Percentiles rank a stretch among this genome's conserved stretches.
These are phyloP conservation scores for Oxystoma pomonae DNA, from an alignment of 2,888 invertebrate genomes.

Conservation along the genomic window DNA sequence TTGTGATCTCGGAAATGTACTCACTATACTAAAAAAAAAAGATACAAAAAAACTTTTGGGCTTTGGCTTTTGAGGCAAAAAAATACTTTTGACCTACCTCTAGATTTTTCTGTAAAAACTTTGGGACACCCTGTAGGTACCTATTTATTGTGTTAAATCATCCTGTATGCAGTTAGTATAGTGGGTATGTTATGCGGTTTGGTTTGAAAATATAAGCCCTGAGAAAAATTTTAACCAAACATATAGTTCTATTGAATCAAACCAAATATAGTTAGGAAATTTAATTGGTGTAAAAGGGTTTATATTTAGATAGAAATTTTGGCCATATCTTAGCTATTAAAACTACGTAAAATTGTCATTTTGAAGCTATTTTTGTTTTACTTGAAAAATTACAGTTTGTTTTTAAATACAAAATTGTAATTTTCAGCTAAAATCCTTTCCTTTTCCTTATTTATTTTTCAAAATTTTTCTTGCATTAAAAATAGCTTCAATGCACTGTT, in stretches of 20 bases:
- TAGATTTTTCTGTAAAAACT: too few relatives aligned
- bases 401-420: too few relatives aligned
- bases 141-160: too few relatives aligned
- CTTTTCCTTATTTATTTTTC: conserved; percentile 10
- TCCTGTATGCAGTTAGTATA: too few relatives aligned
- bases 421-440: too few relatives aligned
- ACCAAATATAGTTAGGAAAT: neutral
- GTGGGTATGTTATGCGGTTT: too few relatives aligned
- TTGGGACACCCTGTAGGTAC: too few relatives aligned
- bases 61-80: too few relatives aligned
- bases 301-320: neutral
- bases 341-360: too few relatives aligned
- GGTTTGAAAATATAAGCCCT: neutral
- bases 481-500: conserved; percentile 2
- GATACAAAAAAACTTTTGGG: too few relatives aligned
- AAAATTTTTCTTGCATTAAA: conserved; percentile 8
- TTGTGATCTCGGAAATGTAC: neutral
- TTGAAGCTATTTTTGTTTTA: neutral
- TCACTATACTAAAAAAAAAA: neutral
- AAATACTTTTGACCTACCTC: too few relatives aligned
- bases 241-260: neutral
- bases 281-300: neutral
- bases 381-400: neutral
- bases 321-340: neutral
- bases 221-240: neutral